Conservation (phyloP, 2,113 vertebrate species). For the Antechinus flavipes region DNA sequence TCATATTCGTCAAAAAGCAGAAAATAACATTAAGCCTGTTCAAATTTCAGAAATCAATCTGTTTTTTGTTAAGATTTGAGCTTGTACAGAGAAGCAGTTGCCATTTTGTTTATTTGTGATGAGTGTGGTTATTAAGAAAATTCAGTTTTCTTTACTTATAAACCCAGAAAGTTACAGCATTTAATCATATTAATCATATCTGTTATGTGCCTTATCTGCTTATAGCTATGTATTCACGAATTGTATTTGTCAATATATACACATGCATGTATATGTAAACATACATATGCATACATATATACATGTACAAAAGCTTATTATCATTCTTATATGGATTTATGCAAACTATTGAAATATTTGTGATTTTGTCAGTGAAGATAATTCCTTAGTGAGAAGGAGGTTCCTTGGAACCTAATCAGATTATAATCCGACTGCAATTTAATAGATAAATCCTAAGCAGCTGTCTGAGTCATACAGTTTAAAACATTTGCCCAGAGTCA, state of each 20-base stretch:
- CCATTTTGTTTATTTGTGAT: conserved; percentile 16
- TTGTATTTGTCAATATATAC: no score
- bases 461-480: neutral
- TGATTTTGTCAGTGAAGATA: neutral
- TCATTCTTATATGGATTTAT: neutral
- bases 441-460: neutral
- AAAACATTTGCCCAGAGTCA: neutral
- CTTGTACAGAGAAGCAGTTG: conserved; percentile 24
- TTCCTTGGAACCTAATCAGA: neutral
- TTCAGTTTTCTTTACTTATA: neutral
- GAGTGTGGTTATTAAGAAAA: neutral
- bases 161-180: neutral
- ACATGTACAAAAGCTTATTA: neutral
- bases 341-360: neutral
- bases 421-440: neutral
- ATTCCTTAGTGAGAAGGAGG: neutral
- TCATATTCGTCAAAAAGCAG: conserved; percentile 36
- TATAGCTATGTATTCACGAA: neutral
- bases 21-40: neutral
- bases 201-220: neutral
- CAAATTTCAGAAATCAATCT: neutral
- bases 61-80: neutral
- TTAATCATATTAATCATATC: neutral
- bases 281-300: neutral
- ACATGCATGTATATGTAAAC: neutral